These are phyloP conservation scores for Ips nitidus DNA, from an alignment of 1,140 invertebrate genomes.

Conservation along the genomic window DNA sequence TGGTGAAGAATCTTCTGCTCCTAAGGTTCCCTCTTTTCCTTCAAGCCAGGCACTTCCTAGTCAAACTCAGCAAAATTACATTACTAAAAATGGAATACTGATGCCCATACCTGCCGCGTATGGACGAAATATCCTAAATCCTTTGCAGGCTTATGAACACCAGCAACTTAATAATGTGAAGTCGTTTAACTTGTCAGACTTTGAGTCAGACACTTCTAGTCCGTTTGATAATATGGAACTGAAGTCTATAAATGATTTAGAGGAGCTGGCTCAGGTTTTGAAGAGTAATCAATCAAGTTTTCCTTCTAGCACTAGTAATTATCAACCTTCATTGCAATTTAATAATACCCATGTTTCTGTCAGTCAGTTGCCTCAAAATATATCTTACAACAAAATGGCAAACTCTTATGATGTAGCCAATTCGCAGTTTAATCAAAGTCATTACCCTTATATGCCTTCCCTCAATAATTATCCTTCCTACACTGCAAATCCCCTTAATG, in stretches of 20 bases:
- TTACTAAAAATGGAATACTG: constrained; percentile 40
- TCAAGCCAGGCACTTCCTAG: constrained; percentile 21
- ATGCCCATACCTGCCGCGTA: constrained; percentile 41
- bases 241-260: constrained; percentile 88
- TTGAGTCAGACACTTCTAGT: constrained; percentile 85
- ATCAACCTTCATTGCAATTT: neutral
- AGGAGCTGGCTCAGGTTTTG: constrained; percentile 75
- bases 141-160: constrained; percentile 26
- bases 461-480: constrained; percentile 14
- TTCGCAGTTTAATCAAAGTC: constrained; percentile 11
- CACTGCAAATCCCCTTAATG: constrained; percentile 6
- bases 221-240: constrained; percentile 89
- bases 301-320: constrained; percentile 3
- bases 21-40: neutral
- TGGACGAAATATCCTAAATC: constrained; percentile 44
- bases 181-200: constrained; percentile 61
- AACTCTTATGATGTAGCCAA: constrained; percentile 18
- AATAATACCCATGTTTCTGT: constrained; percentile 9
- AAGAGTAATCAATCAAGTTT: constrained; percentile 45
- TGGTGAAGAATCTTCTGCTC: neutral
- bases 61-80: constrained; percentile 34
- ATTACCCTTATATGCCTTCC: constrained; percentile 2
- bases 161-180: neutral
- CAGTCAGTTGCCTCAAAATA: neutral
- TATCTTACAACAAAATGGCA: constrained; percentile 7